Evolutionary conservation across 2,888 invertebrate genomes (phyloP).

Genomic region (Trichogramma evanescens): DNA sequence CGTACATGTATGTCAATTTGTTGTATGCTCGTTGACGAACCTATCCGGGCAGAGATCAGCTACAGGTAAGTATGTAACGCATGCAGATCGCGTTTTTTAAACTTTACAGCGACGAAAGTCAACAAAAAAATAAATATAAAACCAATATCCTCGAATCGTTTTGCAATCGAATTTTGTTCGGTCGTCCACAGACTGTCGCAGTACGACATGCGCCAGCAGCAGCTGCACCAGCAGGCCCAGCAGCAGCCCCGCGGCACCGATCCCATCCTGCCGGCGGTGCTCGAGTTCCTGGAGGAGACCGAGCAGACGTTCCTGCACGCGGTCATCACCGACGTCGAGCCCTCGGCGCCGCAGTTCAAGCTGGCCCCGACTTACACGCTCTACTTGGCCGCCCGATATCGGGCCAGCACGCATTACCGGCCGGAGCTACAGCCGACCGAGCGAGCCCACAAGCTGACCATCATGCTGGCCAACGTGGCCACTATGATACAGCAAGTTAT

Average conservation of each 20-base stretch:
- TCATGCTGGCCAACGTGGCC: slow-evolving; percentile 84
- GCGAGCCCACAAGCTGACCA: slow-evolving; percentile 82
- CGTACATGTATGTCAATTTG: too few species aligned
- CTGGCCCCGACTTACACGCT: slow-evolving; percentile 94
- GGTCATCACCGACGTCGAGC: slow-evolving; percentile 81
- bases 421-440: slow-evolving; percentile 88
- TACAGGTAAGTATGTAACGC: too few species aligned
- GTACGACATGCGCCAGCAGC: slow-evolving; percentile 51
- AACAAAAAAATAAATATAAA: too few species aligned
- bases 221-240: slow-evolving; percentile 46
- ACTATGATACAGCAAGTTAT: slow-evolving; percentile 78
- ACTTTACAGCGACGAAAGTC: too few species aligned
- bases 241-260: slow-evolving; percentile 67
- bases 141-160: too few species aligned
- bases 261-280: slow-evolving; percentile 85
- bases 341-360: slow-evolving; percentile 84
- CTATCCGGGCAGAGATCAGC: too few species aligned
- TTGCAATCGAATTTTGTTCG: too few species aligned
- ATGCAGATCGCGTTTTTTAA: too few species aligned
- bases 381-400: slow-evolving; percentile 87
- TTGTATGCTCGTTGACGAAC: too few species aligned
- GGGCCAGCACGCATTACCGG: slow-evolving; percentile 89
- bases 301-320: slow-evolving; percentile 88
- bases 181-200: slow-evolving; percentile 40
- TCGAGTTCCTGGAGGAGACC: slow-evolving; percentile 91